Base-by-base conservation (phyloP, 2,888 invertebrate species). In the Machimus atricapillus region DNA sequence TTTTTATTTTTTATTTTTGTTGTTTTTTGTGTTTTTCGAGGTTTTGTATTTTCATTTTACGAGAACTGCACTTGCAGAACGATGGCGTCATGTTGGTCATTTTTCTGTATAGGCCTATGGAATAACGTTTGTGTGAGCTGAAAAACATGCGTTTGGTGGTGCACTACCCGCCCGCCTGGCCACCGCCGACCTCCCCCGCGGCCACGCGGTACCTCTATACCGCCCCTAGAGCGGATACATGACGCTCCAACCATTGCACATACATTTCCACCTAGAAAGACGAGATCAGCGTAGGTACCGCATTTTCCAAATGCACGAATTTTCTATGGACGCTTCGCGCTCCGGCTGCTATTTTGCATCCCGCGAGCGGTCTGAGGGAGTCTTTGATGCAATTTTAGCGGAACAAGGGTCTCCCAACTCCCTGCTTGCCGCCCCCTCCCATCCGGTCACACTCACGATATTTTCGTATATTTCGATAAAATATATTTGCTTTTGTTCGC, bases 41-140 rank as follows among this genome's bases (percentile, higher is more conserved):
- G 82, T 86, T 85, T 86, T 86, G 76, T 86, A 52, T 86, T 86
- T 86, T 77, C 56, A 77, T 77, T 86, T 77, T 86, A 52, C 77
- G 52, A 76, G 76, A 46, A 52, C 85, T 76, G 76, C 77, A 76
- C 85, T 86, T 86, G 76, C 85, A 86, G 52, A 34, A 86, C 52
- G 43, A 31, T 16, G 43, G 16, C 43, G 82, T 37, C 31, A 83
- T 79, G 79, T 31, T 31, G 56, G 79, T 66, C 66, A 52, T 52
- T 66, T 34, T 83, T 66, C 40, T 83, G 37, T 66, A 23, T 7
- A 19, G n/a, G 58, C 66, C 46, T 34, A 82, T 23, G 19, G 82
- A 82, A 81, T 40, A 23, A 66, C 82, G 58, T 58, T 58, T 58
- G 82, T 82, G 82, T 82, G 43, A 46, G 40, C 46, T 19, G 5